A percentile compares a stretch with the other conserved stretches of the same genome.
These are phyloP conservation scores for Poicephalus meyeri DNA, from an alignment of 2,113 vertebrate species.

Conservation along the genomic window DNA sequence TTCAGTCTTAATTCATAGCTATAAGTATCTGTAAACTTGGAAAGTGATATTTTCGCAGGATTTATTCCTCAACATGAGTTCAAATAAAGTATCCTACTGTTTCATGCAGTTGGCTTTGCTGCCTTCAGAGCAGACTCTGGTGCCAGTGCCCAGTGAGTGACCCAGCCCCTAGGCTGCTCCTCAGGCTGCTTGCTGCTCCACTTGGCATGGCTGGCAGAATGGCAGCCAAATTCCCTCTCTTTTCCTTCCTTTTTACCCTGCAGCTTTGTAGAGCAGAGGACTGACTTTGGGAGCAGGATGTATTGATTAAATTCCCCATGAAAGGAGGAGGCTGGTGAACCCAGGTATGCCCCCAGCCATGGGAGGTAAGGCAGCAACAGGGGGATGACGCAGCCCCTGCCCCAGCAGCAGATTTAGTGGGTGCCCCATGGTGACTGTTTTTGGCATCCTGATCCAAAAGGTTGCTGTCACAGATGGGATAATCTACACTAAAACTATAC, in stretches of 20 bases:
- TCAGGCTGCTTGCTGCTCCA: neutral
- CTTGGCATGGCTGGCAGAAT: neutral
- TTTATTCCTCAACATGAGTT: neutral
- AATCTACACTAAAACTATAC: neutral
- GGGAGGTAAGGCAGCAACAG: neutral
- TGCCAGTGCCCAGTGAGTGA: neutral
- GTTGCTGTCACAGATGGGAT: neutral
- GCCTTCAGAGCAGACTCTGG: neutral
- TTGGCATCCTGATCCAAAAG: neutral
- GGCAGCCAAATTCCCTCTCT: neutral
- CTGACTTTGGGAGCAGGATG: neutral
- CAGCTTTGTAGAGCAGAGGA: neutral
- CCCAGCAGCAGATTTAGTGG: neutral
- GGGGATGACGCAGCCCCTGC: neutral
- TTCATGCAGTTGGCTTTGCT: neutral
- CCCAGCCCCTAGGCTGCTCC: neutral
- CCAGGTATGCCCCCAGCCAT: neutral
- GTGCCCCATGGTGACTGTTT: neutral
- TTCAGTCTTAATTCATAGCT: neutral
- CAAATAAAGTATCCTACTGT: neutral
- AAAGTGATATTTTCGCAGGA: neutral
- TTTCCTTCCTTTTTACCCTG: neutral
- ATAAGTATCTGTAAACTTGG: neutral
- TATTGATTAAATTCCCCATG: neutral
- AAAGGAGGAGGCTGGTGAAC: neutral